Conservation (phyloP, 2,888 invertebrate genomes). For the Callimorpha dominula region DNA sequence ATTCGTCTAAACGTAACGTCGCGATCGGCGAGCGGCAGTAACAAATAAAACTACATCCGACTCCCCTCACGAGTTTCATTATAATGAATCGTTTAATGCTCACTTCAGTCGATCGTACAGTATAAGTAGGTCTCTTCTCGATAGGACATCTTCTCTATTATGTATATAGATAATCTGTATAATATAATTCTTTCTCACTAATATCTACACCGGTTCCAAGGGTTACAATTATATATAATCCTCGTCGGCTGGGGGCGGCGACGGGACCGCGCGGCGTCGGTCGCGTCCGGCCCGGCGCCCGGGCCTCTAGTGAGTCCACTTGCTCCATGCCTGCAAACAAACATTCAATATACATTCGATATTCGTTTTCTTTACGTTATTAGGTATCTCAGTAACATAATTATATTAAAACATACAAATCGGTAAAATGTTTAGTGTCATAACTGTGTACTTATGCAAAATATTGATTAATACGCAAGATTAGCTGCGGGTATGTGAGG, state of each 20-base stretch:
- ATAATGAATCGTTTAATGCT: constrained; percentile 78
- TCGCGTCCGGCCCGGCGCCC: constrained; percentile 58
- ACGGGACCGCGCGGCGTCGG: constrained; percentile 49
- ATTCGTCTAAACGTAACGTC: constrained; percentile 67
- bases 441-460: no score
- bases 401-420: no score
- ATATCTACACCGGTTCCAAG: constrained; percentile 86
- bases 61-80: constrained; percentile 75
- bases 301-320: constrained; percentile 81
- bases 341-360: constrained; percentile 19
- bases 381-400: neutral
- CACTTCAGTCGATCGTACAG: constrained; percentile 82
- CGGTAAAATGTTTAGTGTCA: no score
- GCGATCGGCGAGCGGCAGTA: constrained; percentile 63
- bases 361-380: neutral
- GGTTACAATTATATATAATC: constrained; percentile 81
- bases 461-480: no score
- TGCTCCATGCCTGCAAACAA: constrained; percentile 80
- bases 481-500: neutral
- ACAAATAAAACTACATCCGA: constrained; percentile 78
- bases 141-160: constrained; percentile 84
- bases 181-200: constrained; percentile 86
- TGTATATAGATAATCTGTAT: constrained; percentile 87
- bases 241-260: constrained; percentile 64
- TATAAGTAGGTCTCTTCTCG: constrained; percentile 80